A percentile compares a stretch with the other conserved stretches of the same genome.
These are phyloP conservation scores for Biston betularia DNA, from an alignment of 2,888 invertebrate species.

Conservation along the genomic window DNA sequence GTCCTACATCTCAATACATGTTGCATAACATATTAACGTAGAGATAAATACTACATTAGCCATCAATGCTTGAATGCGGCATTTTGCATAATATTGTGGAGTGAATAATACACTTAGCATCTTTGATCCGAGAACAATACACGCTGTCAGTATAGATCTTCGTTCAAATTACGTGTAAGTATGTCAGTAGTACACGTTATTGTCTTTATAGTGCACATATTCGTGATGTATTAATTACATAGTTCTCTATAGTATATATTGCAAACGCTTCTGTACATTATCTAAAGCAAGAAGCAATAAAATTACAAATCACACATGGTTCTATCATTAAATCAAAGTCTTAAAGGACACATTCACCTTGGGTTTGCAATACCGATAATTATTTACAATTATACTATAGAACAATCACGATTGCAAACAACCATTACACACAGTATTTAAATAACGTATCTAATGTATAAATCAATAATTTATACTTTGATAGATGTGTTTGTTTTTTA, in stretches of 20 bases:
- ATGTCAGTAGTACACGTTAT: conserved; percentile 28
- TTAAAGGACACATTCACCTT: conserved; percentile 63
- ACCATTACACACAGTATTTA: conserved; percentile 27
- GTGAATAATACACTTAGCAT: conserved; percentile 28
- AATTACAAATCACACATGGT: conserved; percentile 57
- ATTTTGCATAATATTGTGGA: conserved; percentile 38
- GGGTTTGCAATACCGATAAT: conserved; percentile 60
- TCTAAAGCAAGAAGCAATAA: conserved; percentile 34
- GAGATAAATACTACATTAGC: conserved; percentile 45
- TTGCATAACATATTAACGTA: conserved; percentile 60
- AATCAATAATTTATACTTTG: conserved; percentile 25
- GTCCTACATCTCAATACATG: conserved; percentile 58
- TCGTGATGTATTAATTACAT: conserved; percentile 47
- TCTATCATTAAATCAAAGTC: conserved; percentile 44
- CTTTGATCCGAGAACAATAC: conserved; percentile 37
- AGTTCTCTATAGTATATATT: conserved; percentile 37
- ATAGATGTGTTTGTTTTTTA: not conserved
- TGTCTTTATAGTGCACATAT: conserved; percentile 13
- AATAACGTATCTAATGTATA: conserved; percentile 31
- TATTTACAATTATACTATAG: conserved; percentile 56
- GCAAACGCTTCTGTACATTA: conserved; percentile 28
- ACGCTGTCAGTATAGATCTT: conserved; percentile 43
- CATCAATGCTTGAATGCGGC: conserved; percentile 33
- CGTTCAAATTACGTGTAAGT: conserved; percentile 36
- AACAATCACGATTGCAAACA: conserved; percentile 53